These are phyloP conservation scores for Calliphora vicina DNA, from an alignment of 1,140 invertebrate species.

Conservation along the genomic window DNA sequence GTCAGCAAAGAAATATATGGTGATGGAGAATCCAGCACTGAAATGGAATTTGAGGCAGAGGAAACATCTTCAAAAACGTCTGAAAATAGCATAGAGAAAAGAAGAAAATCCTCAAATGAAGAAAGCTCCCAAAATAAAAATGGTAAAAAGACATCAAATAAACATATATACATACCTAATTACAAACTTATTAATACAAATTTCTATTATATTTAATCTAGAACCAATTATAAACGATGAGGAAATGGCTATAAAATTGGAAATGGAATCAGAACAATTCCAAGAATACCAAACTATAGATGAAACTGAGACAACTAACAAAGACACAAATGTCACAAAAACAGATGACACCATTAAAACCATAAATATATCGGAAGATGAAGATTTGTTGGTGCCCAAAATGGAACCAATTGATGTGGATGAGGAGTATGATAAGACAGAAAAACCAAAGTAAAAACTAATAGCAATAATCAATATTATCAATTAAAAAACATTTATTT, in stretches of 20 bases:
- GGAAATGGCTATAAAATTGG: slow-evolving; percentile 21
- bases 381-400: slow-evolving; percentile 49
- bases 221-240: slow-evolving; percentile 35
- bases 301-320: slow-evolving; percentile 17
- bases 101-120: not conserved
- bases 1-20: not conserved
- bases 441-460: not conserved
- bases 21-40: not conserved
- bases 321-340: not conserved
- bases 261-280: slow-evolving; percentile 30
- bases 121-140: not conserved
- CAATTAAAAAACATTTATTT: not conserved
- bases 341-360: not conserved
- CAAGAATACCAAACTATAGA: slow-evolving; percentile 18
- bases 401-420: slow-evolving; percentile 62
- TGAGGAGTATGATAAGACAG: slow-evolving; percentile 40
- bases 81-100: not conserved
- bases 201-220: slow-evolving; percentile 51
- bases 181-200: not conserved
- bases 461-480: too few species aligned
- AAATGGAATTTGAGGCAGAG: not conserved
- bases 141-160: slow-evolving; percentile 41
- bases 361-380: slow-evolving; percentile 9
- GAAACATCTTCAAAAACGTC: not conserved
- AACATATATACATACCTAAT: slow-evolving; percentile 45